These are phyloP conservation scores for Drosophila pachea DNA, from an alignment of 1,140 invertebrate genomes.

Conservation along the genomic window DNA sequence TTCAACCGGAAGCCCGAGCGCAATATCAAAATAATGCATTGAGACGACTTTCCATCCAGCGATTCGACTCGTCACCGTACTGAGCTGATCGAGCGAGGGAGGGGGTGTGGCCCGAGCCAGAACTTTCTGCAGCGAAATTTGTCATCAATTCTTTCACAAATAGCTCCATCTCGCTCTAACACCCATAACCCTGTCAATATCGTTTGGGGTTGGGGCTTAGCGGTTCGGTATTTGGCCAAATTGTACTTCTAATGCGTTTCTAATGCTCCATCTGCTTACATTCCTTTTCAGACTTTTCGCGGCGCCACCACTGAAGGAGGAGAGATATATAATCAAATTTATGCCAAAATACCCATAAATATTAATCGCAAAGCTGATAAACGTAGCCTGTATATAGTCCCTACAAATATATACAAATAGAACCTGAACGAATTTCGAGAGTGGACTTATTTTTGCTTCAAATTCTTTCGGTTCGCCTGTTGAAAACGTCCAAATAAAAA, in stretches of 20 bases:
- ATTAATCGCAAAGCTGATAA: conserved; percentile 11
- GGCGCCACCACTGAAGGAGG: conserved; percentile 28
- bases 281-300: conserved; percentile 52
- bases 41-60: conserved; percentile 66
- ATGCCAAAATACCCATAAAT: conserved; percentile 37
- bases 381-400: conserved; percentile 11
- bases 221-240: too few relatives aligned
- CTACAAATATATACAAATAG: conserved; percentile 29
- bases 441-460: conserved; percentile 30
- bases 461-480: conserved; percentile 7
- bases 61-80: conserved; percentile 7
- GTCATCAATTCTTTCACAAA: too few relatives aligned
- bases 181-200: too few relatives aligned
- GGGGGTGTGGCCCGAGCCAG: too few relatives aligned
- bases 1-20: conserved; percentile 63
- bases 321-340: conserved; percentile 36
- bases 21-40: conserved; percentile 46
- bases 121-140: too few relatives aligned
- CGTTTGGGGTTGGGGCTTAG: too few relatives aligned
- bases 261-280: background rate
- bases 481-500: conserved; percentile 45
- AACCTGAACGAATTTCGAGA: conserved; percentile 29
- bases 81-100: too few relatives aligned
- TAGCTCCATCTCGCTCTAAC: too few relatives aligned
- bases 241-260: too few relatives aligned